Evolutionary conservation across 2,797 vertebrate species (phyloP).

Genomic region (Propithecus perrieri): DNA sequence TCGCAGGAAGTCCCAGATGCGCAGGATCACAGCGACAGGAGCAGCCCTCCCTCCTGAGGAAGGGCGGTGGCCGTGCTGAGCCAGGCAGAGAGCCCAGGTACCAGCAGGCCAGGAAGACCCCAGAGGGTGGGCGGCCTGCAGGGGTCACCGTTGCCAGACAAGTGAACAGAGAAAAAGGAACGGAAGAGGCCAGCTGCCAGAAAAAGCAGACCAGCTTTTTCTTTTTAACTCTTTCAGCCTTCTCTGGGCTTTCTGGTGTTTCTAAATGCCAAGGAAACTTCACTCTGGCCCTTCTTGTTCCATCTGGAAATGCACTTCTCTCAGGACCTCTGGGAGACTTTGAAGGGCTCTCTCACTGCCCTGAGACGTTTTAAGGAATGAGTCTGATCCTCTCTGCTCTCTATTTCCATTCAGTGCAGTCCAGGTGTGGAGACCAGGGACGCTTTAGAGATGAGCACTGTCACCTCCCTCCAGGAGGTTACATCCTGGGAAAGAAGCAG

Average conservation of each 20-base stretch:
- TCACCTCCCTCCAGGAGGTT: background rate
- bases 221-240: background rate
- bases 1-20: background rate
- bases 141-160: fast-evolving
- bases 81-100: background rate
- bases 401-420: background rate
- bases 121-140: background rate
- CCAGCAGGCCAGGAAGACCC: background rate
- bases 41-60: background rate
- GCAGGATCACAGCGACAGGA: background rate
- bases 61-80: background rate
- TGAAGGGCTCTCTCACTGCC: background rate
- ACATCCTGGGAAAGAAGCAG: background rate
- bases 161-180: background rate
- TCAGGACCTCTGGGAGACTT: background rate
- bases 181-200: too few species aligned
- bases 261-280: background rate
- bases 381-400: background rate
- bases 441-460: background rate
- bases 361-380: background rate
- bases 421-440: background rate
- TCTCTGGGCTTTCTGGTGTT: background rate
- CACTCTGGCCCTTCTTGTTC: background rate
- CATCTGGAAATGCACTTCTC: background rate
- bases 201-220: background rate